These are phyloP conservation scores for Anoplopoma fimbria DNA, from an alignment of 2,113 vertebrate species.

Conservation along the genomic window DNA sequence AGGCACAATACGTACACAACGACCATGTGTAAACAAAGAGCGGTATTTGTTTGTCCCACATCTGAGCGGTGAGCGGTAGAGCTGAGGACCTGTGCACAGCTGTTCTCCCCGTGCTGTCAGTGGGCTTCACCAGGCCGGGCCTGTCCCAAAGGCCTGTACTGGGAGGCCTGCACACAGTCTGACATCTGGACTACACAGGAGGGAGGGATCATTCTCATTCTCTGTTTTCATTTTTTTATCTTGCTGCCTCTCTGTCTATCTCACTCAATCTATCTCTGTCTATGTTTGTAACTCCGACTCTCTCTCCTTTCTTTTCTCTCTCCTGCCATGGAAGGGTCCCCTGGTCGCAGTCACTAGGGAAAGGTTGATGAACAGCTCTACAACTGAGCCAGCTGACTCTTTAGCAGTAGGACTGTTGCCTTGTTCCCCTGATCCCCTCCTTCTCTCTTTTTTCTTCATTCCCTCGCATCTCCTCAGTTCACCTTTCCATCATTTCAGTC, in stretches of 20 bases:
- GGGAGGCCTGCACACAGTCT: conserved; percentile 75
- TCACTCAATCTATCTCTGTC: conserved; percentile 66
- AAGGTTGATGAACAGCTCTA: conserved; percentile 80
- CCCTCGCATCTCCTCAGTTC: conserved; percentile 33
- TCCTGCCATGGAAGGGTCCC: conserved; percentile 39
- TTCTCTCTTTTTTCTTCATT: neutral
- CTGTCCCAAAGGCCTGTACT: conserved; percentile 75
- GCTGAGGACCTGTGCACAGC: conserved; percentile 80
- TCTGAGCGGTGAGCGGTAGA: conserved; percentile 70
- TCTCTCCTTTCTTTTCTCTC: conserved; percentile 37
- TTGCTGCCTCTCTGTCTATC: conserved; percentile 52
- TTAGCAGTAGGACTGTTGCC: conserved; percentile 66
- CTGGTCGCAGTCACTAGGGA: conserved; percentile 75
- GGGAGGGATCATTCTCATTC: conserved; percentile 62
- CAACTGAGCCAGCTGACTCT: conserved; percentile 80
- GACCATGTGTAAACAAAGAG: conserved; percentile 77
- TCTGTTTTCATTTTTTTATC: conserved; percentile 36
- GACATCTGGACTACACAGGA: conserved; percentile 81
- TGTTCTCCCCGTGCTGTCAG: conserved; percentile 79
- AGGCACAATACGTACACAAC: conserved; percentile 60
- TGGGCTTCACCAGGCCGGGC: conserved; percentile 76
- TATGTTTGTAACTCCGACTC: conserved; percentile 52
- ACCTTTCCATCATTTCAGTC: conserved; percentile 30
- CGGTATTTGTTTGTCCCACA: conserved; percentile 75
- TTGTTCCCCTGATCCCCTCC: conserved; percentile 48